Conservation (phyloP, 2,888 invertebrate species). For the Geophilus truncorum region DNA sequence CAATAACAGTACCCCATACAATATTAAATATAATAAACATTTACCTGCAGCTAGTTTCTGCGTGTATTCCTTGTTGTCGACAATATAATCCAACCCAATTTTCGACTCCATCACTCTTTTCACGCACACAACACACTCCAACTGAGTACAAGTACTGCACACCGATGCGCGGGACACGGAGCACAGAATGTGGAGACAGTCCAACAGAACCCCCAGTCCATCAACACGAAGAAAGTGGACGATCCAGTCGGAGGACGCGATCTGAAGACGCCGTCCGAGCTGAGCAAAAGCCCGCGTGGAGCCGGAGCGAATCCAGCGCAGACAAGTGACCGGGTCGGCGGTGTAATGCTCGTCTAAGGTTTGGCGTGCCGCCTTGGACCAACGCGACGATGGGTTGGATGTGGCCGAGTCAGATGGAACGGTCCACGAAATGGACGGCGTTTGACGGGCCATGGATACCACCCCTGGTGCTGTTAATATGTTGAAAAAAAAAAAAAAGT, state of each 20-base stretch:
- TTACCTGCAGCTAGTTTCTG: slow-evolving; percentile 76
- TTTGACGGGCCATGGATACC: background rate
- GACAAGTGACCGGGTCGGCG: background rate
- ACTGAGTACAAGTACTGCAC: slow-evolving; percentile 41
- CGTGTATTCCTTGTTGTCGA: slow-evolving; percentile 87
- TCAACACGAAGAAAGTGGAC: slow-evolving; percentile 50
- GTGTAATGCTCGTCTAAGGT: background rate
- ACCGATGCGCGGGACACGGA: slow-evolving; percentile 30
- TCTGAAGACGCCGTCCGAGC: background rate
- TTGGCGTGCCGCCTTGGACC: background rate
- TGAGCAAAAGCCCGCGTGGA: background rate
- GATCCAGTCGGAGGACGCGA: slow-evolving; percentile 45
- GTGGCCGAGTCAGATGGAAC: background rate
- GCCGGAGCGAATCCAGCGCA: background rate
- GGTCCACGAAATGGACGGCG: background rate
- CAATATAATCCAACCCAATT: slow-evolving; percentile 88
- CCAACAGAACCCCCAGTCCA: slow-evolving; percentile 50
- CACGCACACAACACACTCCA: slow-evolving; percentile 51
- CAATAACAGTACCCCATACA: no score
- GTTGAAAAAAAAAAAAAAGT: background rate
- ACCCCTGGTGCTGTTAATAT: slow-evolving; percentile 7
- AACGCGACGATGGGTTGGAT: background rate
- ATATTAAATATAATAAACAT: slow-evolving; percentile 34
- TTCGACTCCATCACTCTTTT: slow-evolving; percentile 71
- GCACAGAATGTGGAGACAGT: slow-evolving; percentile 48